Base-by-base conservation (phyloP, 2,113 vertebrate genomes). In the Phaethornis superciliosus region DNA sequence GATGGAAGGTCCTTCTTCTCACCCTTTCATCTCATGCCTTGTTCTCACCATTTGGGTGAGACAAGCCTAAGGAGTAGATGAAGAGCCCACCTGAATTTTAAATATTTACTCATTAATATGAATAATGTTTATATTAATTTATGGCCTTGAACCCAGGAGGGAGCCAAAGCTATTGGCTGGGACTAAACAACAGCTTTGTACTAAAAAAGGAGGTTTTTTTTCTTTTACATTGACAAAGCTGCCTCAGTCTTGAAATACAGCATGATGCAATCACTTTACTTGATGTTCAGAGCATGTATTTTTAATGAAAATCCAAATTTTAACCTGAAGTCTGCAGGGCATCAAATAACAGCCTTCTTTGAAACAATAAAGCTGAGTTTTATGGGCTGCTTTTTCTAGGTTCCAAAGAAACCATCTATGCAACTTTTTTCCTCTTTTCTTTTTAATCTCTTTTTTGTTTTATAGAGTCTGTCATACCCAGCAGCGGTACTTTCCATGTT, bases 401-500 rank as follows among this genome's bases (percentile, higher is more conserved):
- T 74, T 47, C 63, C 17, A 46, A n/a, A 81, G 46, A 65, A 74
- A 46, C 37, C 12, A 71, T 58, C 26, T 19, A 49, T 26, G 16
- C 18, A 56, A 67, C 77, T 49, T 70, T 51, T 35, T 49, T 91
- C 21, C 30, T 55, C 0, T 28, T 32, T 18, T 58, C 32, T 82
- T 44, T 64, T 65, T 6, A 26, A 20, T 95, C 81, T 95, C 49
- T 95, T 46, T 89, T 89, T 96, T 46, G 35, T 78, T 91, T 96
- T 90, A 40, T 93, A 98, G 99, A 99, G 96, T 99, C 99, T 1
- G 99, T 99, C 93, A 98, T 99, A 94, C 99, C 99, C 30, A 99
- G 99, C 98, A 99, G 99, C 12, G 99, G 99, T 60, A 99, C 99
- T 46, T 99, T 99, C 97, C 99, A 99, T 0, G 99, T 99, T 75